A percentile compares a stretch with the other conserved stretches of the same genome.
Evolutionary conservation across 2,888 invertebrate species (phyloP).

Genomic region (Barypeithes pellucidus): DNA sequence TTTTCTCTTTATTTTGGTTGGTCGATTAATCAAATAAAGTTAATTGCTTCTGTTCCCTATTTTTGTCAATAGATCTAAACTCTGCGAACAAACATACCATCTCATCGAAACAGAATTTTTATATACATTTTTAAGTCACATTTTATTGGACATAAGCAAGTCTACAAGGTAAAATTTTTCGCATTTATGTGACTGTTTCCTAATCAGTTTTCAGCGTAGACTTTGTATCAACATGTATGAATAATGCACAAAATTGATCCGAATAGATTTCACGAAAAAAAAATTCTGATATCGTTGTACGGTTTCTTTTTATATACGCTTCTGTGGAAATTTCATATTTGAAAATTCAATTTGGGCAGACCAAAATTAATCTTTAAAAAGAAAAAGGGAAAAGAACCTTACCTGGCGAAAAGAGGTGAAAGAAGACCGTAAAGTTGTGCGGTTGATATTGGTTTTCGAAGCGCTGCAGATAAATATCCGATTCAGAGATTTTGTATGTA

Average conservation of each 20-base stretch:
- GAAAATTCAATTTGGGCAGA: slow-evolving; percentile 38
- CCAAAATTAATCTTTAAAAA: slow-evolving; percentile 32
- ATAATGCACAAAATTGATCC: neutral
- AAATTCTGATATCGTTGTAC: neutral
- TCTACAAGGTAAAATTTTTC: too few species aligned
- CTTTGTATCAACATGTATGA: neutral
- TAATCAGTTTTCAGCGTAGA: neutral
- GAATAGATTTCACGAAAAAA: neutral
- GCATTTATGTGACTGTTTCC: neutral
- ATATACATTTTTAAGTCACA: too few species aligned
- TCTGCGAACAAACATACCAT: too few species aligned
- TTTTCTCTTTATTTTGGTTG: too few species aligned
- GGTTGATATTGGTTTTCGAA: slow-evolving; percentile 35
- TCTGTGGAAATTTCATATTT: slow-evolving; percentile 28
- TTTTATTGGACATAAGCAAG: too few species aligned
- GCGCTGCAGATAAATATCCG: slow-evolving; percentile 30
- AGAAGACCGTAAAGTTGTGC: slow-evolving; percentile 34
- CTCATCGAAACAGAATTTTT: too few species aligned
- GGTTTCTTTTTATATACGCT: slow-evolving; percentile 22
- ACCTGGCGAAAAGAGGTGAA: slow-evolving; percentile 33
- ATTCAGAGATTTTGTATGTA: slow-evolving; percentile 14
- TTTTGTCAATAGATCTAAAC: too few species aligned
- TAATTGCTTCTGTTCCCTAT: too few species aligned
- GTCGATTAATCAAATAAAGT: too few species aligned
- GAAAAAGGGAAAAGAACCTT: slow-evolving; percentile 34